Evolutionary conservation across 2,888 invertebrate species (phyloP).

Genomic region (Isotomurus palustris): DNA sequence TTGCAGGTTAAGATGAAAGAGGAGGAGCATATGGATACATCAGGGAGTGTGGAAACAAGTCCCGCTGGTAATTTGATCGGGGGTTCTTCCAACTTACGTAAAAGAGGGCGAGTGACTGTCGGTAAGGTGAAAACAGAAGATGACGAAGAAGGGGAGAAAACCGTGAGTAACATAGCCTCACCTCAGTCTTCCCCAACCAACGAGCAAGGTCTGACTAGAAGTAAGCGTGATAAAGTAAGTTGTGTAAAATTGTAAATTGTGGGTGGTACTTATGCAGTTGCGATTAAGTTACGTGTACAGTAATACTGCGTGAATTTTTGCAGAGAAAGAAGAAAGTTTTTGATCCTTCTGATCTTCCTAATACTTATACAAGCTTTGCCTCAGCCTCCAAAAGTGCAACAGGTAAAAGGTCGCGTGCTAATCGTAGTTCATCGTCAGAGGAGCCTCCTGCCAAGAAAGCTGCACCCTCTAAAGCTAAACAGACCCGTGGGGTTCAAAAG

Average conservation of each 20-base stretch:
- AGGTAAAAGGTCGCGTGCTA: slow-evolving; percentile 51
- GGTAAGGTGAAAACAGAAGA: slow-evolving; percentile 8
- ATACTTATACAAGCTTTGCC: background rate
- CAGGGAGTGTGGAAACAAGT: too few relatives aligned
- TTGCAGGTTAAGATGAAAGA: background rate
- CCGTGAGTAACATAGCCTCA: background rate
- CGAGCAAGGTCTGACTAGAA: slow-evolving; percentile 7
- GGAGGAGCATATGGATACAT: too few relatives aligned
- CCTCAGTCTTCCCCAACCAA: background rate
- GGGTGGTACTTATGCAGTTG: too few relatives aligned
- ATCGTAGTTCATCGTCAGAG: slow-evolving; percentile 54
- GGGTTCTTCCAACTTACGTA: too few relatives aligned
- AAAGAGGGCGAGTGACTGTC: background rate
- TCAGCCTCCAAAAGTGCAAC: background rate
- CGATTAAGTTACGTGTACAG: too few relatives aligned
- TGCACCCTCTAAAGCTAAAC: background rate
- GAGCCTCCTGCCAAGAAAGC: slow-evolving; percentile 9
- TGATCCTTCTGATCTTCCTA: slow-evolving; percentile 70
- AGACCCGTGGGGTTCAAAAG: background rate
- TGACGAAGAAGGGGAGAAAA: slow-evolving; percentile 14
- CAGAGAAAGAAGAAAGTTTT: slow-evolving; percentile 78
- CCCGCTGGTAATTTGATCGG: too few relatives aligned
- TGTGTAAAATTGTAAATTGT: too few relatives aligned
- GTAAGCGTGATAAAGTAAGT: slow-evolving; percentile 10
- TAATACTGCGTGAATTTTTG: too few relatives aligned